Evolutionary conservation across 2,113 vertebrate species (phyloP), one percentile per base, ranked within the genome.

Genomic region (Meles meles): DNA sequence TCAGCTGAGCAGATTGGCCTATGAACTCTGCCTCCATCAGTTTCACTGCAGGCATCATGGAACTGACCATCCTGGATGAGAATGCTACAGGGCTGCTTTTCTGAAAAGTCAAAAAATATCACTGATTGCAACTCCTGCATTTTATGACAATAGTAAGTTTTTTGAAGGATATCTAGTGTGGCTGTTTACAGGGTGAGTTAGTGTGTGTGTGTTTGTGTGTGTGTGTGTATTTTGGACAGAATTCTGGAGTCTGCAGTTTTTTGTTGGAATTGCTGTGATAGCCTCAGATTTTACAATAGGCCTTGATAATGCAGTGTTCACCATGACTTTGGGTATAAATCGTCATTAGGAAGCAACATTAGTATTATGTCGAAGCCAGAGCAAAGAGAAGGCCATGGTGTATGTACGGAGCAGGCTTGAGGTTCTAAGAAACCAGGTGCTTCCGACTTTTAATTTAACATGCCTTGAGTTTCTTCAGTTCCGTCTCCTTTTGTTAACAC

Each of bases 51-150:
- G 34, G 86, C 57, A n/a, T 74, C 0, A 6, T 34, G 76, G 55
- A 85, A 15, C 31, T 94, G 88, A 82, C 13, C 49, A 42, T 55
- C 59, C 39, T 2, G 72, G 74, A 29, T 55, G 25, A 27, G 84
- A 37, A 88, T 39, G 49, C 17, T 77, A 80, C 42, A 57, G 42
- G 94, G 42, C 55, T 97, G 42, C 42, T 61, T 44, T 59, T 55
- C 95, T 67, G 18, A 97, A 96, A 52, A 59, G 52, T 88, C 92
- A 92, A 87, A 63, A 93, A n/a, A 1, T 69, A 96, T 90, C 96
- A n/a, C 67, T 95, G 67, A 82, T 69, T 92, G 47, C 63, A 91
- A 86, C 80, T 69, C 89, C 94, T 94, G 59, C 31, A 49, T 98
- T 96, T 96, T 89, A 93, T 86, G 29, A 44, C 61, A 95, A 44